Evolutionary conservation across 2,888 invertebrate genomes (phyloP).

Genomic region (Drosophila ustulata): DNA sequence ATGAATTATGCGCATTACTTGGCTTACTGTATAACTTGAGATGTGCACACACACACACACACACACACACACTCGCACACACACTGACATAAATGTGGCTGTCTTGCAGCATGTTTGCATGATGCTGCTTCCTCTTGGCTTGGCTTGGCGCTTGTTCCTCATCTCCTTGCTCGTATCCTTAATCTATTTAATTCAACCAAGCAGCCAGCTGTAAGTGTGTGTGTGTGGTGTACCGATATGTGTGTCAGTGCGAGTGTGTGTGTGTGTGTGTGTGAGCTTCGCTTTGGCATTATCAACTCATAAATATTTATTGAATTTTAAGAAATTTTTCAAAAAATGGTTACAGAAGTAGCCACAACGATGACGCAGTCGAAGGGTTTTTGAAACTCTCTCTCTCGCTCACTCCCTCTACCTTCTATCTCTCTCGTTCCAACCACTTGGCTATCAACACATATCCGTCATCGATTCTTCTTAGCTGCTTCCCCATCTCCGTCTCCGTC

Average conservation of each 20-base stretch:
- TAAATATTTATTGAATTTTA: conserved; percentile 84
- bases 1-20: conserved; percentile 73
- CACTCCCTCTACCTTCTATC: neutral
- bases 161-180: conserved; percentile 54
- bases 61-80: conserved; percentile 14
- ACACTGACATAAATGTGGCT: conserved; percentile 14
- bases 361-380: conserved; percentile 15
- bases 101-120: conserved; percentile 39
- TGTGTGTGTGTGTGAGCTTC: conserved; percentile 19
- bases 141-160: conserved; percentile 6
- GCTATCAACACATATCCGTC: conserved; percentile 72
- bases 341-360: conserved; percentile 51
- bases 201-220: conserved; percentile 50
- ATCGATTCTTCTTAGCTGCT: conserved; percentile 61
- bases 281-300: conserved; percentile 81
- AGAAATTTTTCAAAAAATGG: conserved; percentile 76
- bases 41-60: conserved; percentile 25
- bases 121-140: conserved; percentile 14
- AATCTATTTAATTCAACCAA: conserved; percentile 78
- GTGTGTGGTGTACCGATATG: conserved; percentile 31
- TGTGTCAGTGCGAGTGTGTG: conserved; percentile 7
- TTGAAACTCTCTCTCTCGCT: conserved; percentile 3
- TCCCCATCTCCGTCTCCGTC: neutral
- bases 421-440: conserved; percentile 40
- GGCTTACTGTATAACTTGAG: conserved; percentile 37